These are phyloP conservation scores for Monomorium pharaonis DNA, from an alignment of 1,140 invertebrate species.

Conservation along the genomic window DNA sequence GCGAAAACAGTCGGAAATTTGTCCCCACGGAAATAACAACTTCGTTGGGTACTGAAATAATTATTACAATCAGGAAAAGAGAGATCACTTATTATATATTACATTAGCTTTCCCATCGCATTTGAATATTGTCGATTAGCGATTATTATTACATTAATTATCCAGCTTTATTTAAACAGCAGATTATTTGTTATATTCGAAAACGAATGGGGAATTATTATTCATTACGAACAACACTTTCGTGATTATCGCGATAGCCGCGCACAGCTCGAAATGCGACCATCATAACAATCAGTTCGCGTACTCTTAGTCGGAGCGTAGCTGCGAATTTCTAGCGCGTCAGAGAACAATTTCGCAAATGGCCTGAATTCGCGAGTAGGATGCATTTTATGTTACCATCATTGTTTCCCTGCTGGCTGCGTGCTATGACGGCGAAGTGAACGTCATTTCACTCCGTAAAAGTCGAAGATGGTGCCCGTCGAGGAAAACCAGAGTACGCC, in stretches of 20 bases:
- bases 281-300: neutral
- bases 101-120: conserved; percentile 11
- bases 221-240: conserved; percentile 12
- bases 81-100: conserved; percentile 39
- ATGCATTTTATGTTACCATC: conserved; percentile 27
- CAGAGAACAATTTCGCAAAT: conserved; percentile 49
- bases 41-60: conserved; percentile 4
- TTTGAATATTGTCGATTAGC: neutral
- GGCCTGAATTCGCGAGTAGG: conserved; percentile 6
- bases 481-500: neutral
- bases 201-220: conserved; percentile 2
- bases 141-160: conserved; percentile 50
- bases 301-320: neutral
- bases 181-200: conserved; percentile 12
- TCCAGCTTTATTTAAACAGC: conserved; percentile 25
- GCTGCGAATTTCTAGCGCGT: neutral
- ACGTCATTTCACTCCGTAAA: neutral
- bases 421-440: neutral
- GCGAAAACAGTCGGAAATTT: neutral
- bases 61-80: conserved; percentile 12
- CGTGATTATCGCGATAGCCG: neutral
- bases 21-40: neutral
- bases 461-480: conserved; percentile 37
- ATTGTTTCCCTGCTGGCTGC: conserved; percentile 17
- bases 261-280: neutral